A percentile compares a stretch with the other conserved stretches of the same genome.
phyloP scores from a whole-genome alignment of 2,888 invertebrate species.

The Antitype chi region DNA sequence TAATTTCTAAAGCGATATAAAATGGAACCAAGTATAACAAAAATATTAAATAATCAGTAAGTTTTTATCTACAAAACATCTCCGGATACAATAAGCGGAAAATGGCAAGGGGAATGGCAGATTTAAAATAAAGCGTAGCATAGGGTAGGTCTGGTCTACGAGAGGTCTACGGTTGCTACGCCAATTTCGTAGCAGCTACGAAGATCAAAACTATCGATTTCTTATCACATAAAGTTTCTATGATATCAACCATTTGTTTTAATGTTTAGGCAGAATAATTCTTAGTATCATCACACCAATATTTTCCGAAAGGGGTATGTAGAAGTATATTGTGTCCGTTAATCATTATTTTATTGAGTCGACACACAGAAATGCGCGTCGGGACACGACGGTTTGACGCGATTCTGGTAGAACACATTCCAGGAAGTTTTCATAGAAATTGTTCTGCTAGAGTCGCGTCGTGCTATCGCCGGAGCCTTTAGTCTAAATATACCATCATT shows the following conservation, averaged over 20 bases:
- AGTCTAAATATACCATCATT: background rate
- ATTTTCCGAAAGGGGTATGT: background rate
- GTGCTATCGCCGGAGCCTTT: too few relatives aligned
- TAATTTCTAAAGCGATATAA: background rate
- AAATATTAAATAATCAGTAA: background rate
- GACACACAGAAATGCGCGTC: too few relatives aligned
- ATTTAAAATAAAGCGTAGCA: conserved; percentile 44
- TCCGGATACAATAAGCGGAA: background rate
- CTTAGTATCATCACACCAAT: background rate
- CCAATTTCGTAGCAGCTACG: conserved; percentile 58
- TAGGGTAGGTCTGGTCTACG: conserved; percentile 56
- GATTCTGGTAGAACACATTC: too few relatives aligned
- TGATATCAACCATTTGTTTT: background rate
- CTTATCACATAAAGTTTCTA: background rate
- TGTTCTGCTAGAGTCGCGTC: too few relatives aligned
- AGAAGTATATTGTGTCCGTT: background rate
- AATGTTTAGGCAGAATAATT: background rate
- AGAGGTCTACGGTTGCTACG: conserved; percentile 66
- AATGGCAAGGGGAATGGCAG: conserved; percentile 8
- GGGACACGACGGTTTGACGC: too few relatives aligned
- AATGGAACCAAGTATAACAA: background rate
- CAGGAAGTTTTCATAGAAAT: too few relatives aligned
- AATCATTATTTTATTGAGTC: background rate
- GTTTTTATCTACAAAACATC: background rate
- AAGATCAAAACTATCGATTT: conserved; percentile 31